Evolutionary conservation across 2,888 invertebrate species (phyloP).

Genomic region (Amphipyra tragopoginis): DNA sequence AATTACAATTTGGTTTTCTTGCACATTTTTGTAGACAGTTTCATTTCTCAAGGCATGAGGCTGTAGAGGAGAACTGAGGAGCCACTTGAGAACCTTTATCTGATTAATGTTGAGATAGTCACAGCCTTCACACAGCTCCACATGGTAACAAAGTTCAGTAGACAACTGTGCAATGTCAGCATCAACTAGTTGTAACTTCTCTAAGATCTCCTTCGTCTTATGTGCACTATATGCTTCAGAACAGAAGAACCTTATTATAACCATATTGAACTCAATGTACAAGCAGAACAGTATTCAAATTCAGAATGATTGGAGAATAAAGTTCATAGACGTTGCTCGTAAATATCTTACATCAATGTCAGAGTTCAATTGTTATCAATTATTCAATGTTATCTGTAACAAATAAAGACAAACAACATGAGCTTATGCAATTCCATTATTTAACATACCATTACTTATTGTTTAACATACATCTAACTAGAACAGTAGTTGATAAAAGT

Average conservation of each 20-base stretch:
- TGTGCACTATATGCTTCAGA: constrained; percentile 90
- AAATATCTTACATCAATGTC: constrained; percentile 84
- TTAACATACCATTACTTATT: constrained; percentile 7
- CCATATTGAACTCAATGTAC: constrained; percentile 76
- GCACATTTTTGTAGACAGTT: constrained; percentile 83
- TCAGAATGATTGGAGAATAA: constrained; percentile 60
- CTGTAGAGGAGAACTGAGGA: constrained; percentile 93
- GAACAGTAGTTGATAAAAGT: constrained; percentile 14
- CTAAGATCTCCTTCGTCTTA: constrained; percentile 90
- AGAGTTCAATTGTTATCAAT: constrained; percentile 80
- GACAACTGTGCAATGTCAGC: constrained; percentile 87
- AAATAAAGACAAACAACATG: constrained; percentile 78
- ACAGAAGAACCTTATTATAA: constrained; percentile 91
- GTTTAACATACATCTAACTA: constrained; percentile 1
- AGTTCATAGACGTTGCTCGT: constrained; percentile 56
- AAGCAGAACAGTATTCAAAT: constrained; percentile 57
- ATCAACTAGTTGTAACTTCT: constrained; percentile 87
- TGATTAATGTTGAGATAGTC: constrained; percentile 90
- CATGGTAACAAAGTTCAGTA: constrained; percentile 95
- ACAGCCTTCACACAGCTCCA: constrained; percentile 90
- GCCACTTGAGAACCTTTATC: constrained; percentile 93
- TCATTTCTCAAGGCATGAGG: constrained; percentile 89
- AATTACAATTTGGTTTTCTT: constrained; percentile 88
- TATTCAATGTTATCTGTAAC: constrained; percentile 75
- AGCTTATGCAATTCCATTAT: constrained; percentile 81